Evolutionary conservation across 2,113 vertebrate species (phyloP).

Genomic region (Helogale parvula): DNA sequence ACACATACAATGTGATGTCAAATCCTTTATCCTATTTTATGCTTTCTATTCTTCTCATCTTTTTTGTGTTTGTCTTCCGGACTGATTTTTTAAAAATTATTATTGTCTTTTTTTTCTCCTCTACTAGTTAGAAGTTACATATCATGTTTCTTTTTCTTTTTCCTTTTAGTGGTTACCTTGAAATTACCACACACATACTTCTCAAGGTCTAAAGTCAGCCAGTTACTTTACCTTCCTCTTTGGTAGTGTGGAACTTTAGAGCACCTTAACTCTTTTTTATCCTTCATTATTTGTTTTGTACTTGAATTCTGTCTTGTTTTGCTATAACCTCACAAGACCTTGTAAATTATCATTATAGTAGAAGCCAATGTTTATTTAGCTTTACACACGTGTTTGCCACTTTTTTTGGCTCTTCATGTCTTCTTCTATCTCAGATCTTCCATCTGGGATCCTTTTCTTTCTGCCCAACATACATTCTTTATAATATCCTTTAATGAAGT

Average conservation of each 20-base stretch:
- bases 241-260: not conserved
- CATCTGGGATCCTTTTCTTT: not conserved
- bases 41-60: not conserved
- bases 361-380: not conserved
- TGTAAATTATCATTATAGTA: not conserved
- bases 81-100: not conserved
- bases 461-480: not conserved
- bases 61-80: slow-evolving; percentile 9
- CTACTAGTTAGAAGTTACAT: not conserved
- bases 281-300: not conserved
- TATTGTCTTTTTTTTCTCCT: slow-evolving; percentile 17
- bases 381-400: not conserved
- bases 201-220: slow-evolving; percentile 8
- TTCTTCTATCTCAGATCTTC: not conserved
- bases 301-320: slow-evolving; percentile 31
- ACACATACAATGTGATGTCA: not conserved
- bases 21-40: not conserved
- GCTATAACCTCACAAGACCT: not conserved
- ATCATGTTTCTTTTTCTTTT: not conserved
- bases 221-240: slow-evolving; percentile 40
- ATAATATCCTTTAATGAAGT: not conserved
- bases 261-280: not conserved
- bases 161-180: not conserved
- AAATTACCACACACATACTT: not conserved
- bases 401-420: not conserved